phyloP scores from a whole-genome alignment of 2,113 vertebrate genomes.

The Bothrops jararaca region DNA sequence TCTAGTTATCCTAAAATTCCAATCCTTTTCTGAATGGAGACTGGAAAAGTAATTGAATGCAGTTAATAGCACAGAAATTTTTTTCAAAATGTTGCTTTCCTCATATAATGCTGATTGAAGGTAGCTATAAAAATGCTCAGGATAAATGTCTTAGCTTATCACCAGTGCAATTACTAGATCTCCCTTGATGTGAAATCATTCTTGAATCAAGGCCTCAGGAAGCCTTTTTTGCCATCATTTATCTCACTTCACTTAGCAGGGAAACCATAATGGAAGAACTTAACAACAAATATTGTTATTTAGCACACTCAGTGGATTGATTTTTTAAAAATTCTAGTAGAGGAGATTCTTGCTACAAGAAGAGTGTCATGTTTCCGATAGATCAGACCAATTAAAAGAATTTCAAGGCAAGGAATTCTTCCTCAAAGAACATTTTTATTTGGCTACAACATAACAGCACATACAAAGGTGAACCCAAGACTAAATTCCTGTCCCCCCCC shows the following conservation, averaged over 20 bases:
- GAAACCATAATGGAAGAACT: background rate
- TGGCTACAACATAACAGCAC: too few relatives aligned
- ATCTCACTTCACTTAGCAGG: background rate
- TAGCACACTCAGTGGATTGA: background rate
- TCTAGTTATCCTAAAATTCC: background rate
- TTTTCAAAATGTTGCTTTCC: background rate
- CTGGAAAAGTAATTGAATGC: background rate
- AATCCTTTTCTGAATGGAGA: background rate
- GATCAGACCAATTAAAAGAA: too few relatives aligned
- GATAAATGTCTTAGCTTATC: background rate
- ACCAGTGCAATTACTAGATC: background rate
- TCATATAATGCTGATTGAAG: background rate
- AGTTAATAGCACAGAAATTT: background rate
- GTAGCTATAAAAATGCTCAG: background rate
- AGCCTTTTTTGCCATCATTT: background rate
- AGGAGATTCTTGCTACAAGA: background rate
- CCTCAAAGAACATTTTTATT: too few relatives aligned
- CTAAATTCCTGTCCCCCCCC: too few relatives aligned
- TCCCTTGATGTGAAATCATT: background rate
- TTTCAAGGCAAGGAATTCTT: too few relatives aligned
- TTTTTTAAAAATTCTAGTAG: background rate
- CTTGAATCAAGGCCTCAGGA: background rate
- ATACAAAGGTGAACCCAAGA: too few relatives aligned
- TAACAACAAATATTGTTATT: background rate
- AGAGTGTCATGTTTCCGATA: background rate